Evolutionary conservation across 64 coral and sea anemone species (phyloP).

Genomic region (Trachythela sp.): DNA sequence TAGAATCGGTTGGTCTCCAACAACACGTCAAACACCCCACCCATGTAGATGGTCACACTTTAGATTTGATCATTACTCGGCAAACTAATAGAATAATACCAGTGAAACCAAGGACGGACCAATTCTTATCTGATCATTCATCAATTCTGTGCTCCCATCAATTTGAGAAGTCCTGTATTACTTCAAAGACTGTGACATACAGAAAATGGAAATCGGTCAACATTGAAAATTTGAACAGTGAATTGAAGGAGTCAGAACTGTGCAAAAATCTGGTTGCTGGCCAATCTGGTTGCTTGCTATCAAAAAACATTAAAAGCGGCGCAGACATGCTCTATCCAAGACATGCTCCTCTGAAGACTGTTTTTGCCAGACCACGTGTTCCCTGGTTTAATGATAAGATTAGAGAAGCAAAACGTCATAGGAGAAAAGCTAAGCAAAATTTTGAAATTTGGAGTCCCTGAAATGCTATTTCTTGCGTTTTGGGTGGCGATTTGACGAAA

Average conservation of each 20-base stretch:
- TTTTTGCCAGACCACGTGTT: slow-evolving; percentile 45
- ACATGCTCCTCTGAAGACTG: slow-evolving; percentile 47
- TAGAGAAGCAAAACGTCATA: too few species aligned
- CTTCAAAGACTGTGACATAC: slow-evolving; percentile 27
- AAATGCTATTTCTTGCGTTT: too few species aligned
- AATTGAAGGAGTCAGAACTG: neutral
- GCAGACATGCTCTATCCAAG: slow-evolving; percentile 43
- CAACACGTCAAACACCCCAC: slow-evolving; percentile 46
- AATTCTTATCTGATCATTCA: neutral
- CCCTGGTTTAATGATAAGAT: slow-evolving; percentile 37
- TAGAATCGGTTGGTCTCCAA: slow-evolving; percentile 44
- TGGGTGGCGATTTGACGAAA: too few species aligned
- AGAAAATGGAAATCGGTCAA: slow-evolving; percentile 43
- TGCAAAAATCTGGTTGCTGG: neutral
- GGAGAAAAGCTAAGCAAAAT: too few species aligned
- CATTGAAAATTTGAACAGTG: neutral
- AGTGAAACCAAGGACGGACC: neutral
- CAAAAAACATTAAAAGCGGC: slow-evolving; percentile 38
- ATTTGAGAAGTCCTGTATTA: neutral
- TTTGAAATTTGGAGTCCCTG: too few species aligned
- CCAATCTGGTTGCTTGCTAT: slow-evolving; percentile 10
- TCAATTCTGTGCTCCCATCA: neutral
- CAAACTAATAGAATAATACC: neutral
- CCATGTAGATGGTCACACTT: slow-evolving; percentile 26
- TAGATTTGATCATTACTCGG: neutral